A percentile compares a stretch with the other conserved stretches of the same genome.
phyloP scores from a whole-genome alignment of 2,113 vertebrate genomes.

The Leptocoma aspasia region DNA sequence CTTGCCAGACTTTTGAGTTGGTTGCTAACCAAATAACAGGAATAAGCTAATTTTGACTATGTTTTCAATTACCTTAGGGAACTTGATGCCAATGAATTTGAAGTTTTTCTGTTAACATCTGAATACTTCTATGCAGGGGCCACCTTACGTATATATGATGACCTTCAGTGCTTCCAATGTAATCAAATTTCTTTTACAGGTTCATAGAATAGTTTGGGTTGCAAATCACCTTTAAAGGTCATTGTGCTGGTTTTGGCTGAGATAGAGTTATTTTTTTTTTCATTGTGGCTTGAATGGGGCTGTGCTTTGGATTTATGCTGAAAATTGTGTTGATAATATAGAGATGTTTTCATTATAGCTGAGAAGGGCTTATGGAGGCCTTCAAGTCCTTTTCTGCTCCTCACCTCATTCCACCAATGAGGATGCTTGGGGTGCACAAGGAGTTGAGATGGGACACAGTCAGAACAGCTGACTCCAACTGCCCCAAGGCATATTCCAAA shows the following conservation, averaged over 20 bases:
- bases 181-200: neutral
- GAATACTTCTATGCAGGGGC: neutral
- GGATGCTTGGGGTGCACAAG: neutral
- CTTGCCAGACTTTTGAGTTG: neutral
- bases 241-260: neutral
- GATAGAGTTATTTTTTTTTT: neutral
- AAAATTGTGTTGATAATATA: neutral
- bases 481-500: neutral
- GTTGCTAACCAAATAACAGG: neutral
- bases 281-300: neutral
- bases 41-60: neutral
- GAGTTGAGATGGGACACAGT: neutral
- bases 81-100: neutral
- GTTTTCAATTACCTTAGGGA: neutral
- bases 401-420: neutral
- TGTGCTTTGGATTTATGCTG: neutral
- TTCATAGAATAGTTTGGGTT: neutral
- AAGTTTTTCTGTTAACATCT: neutral
- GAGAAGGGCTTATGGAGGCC: neutral
- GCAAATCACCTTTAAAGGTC: neutral
- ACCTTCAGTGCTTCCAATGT: neutral
- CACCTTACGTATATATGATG: neutral
- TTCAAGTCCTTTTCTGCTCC: neutral
- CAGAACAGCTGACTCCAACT: neutral
- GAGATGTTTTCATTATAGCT: neutral